Evolutionary conservation across 2,113 vertebrate species (phyloP).

Genomic region (Cairina moschata): DNA sequence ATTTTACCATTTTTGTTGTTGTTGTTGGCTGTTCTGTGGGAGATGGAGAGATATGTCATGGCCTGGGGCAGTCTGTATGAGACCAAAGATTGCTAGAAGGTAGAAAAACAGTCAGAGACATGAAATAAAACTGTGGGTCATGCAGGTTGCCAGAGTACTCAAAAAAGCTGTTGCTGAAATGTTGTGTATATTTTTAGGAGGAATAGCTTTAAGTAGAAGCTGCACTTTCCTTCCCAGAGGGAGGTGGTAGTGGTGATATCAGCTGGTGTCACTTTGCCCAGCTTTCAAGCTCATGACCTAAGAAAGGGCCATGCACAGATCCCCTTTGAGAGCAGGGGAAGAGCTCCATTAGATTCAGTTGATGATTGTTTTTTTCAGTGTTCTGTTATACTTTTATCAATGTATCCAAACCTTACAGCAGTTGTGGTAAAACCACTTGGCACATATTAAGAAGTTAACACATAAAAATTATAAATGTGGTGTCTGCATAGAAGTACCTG

Average conservation of each 20-base stretch:
- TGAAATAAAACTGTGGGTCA: not conserved
- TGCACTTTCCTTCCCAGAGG: not conserved
- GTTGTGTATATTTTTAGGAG: not conserved
- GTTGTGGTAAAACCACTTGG: fast-evolving
- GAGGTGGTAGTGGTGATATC: not conserved
- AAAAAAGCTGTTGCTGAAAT: not conserved
- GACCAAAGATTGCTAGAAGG: not conserved
- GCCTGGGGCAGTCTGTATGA: not conserved
- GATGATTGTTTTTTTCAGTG: not conserved
- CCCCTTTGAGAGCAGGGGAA: not conserved
- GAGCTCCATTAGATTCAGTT: not conserved
- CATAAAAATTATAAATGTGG: not conserved
- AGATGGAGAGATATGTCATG: not conserved
- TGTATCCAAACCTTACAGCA: not conserved
- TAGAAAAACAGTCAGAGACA: not conserved
- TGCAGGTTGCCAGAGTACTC: not conserved
- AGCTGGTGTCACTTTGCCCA: not conserved
- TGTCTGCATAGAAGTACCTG: not conserved
- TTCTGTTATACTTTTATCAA: not conserved
- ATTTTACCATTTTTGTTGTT: not conserved
- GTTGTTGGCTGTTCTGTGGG: not conserved
- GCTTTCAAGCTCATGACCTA: not conserved
- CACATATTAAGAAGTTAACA: not conserved
- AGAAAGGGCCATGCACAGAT: not conserved
- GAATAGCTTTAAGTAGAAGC: not conserved